A percentile compares a stretch with the other conserved stretches of the same genome.
phyloP scores from a whole-genome alignment of 1,140 invertebrate species.

The Augochlora pura region DNA sequence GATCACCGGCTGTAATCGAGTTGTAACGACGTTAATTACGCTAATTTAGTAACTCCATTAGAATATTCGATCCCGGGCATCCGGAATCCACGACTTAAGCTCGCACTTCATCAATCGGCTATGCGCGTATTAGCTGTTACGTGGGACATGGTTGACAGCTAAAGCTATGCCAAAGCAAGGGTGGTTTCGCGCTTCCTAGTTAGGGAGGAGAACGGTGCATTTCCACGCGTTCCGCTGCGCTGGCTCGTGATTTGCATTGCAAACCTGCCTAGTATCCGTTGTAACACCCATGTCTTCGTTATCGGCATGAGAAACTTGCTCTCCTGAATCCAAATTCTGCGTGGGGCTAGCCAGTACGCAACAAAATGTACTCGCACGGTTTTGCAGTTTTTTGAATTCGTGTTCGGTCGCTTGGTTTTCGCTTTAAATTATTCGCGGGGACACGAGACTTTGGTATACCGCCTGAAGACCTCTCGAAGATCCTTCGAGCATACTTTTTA shows the following conservation, averaged over 20 bases:
- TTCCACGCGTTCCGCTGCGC: constrained; percentile 54
- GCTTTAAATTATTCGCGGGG: no score
- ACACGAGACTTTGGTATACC: no score
- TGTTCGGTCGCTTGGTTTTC: no score
- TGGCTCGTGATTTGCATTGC: constrained; percentile 72
- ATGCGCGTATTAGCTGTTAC: constrained; percentile 17
- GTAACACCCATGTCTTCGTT: constrained; percentile 12
- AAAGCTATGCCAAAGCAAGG: constrained; percentile 16
- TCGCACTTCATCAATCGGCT: constrained; percentile 49
- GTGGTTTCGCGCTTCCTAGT: constrained; percentile 43
- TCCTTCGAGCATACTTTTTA: no score
- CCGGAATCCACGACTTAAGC: constrained; percentile 33
- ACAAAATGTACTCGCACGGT: no score
- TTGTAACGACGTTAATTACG: background rate
- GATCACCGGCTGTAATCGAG: no score
- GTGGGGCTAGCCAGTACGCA: background rate
- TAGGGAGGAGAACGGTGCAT: constrained; percentile 16
- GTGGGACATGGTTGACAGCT: constrained; percentile 32
- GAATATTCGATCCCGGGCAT: background rate
- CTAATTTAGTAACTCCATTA: constrained; percentile 10
- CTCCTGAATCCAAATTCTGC: background rate
- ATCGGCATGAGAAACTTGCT: background rate
- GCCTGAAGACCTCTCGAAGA: no score
- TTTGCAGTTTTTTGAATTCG: no score
- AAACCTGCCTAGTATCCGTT: constrained; percentile 60